Evolutionary conservation across 2,113 vertebrate genomes (phyloP).

Genomic region (Mormyrus iriodes): DNA sequence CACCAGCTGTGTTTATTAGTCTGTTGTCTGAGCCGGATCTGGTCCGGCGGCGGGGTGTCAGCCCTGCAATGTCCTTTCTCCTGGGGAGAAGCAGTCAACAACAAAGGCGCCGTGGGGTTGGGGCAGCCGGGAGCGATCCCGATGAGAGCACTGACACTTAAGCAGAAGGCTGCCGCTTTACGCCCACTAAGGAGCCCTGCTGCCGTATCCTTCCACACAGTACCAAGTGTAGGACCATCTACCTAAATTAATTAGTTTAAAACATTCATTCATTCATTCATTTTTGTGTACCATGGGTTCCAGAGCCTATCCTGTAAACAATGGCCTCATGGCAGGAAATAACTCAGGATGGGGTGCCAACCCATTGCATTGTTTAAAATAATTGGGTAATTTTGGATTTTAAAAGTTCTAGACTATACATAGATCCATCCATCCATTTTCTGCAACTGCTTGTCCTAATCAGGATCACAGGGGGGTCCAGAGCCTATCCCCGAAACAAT

Average conservation of each 20-base stretch:
- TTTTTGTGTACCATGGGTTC: background rate
- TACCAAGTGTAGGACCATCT: background rate
- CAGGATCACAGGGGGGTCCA: no score
- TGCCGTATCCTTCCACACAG: background rate
- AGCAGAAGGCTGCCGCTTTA: background rate
- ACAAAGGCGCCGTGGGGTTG: background rate
- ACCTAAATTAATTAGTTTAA: background rate
- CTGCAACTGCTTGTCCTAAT: no score
- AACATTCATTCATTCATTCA: background rate
- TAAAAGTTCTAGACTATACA: background rate
- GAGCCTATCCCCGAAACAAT: no score
- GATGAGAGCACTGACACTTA: background rate
- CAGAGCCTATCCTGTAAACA: background rate
- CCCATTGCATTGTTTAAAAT: background rate
- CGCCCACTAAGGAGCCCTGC: background rate
- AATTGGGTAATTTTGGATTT: background rate
- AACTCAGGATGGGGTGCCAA: background rate
- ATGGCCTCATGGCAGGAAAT: no score
- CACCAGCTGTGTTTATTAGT: slow-evolving; percentile 12
- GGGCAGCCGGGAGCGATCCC: background rate
- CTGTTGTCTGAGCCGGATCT: background rate
- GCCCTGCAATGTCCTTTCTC: background rate
- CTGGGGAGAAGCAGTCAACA: background rate
- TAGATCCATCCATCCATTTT: no score
- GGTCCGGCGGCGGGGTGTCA: background rate